Conservation (phyloP, 2,113 vertebrate genomes). For the Platycercus adscitus region DNA sequence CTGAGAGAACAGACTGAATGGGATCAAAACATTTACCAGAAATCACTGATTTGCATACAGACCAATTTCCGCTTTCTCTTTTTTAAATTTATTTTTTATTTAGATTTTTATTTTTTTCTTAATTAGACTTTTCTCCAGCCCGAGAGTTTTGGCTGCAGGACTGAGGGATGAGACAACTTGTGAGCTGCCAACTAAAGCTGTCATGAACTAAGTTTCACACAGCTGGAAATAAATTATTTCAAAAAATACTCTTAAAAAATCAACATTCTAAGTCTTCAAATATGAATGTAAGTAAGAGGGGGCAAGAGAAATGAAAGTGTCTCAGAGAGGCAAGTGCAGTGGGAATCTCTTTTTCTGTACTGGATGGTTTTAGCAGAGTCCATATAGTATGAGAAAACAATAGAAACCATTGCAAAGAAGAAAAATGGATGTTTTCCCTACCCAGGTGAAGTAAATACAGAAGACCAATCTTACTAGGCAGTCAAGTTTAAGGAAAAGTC, state of each 20-base stretch:
- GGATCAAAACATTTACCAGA: not conserved
- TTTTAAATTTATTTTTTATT: not conserved
- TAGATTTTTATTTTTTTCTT: not conserved
- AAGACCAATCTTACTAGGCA: slow-evolving; percentile 14
- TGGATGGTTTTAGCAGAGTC: not conserved
- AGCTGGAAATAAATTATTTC: not conserved
- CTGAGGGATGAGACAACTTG: not conserved
- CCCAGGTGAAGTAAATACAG: slow-evolving; percentile 38
- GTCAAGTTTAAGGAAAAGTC: not conserved
- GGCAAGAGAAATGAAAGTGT: not conserved
- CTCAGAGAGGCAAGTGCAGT: not conserved
- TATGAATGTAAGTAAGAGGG: not conserved
- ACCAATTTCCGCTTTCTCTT: not conserved
- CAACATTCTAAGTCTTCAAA: not conserved
- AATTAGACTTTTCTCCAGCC: not conserved
- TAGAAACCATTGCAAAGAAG: not conserved
- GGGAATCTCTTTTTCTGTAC: not conserved
- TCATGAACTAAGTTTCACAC: not conserved
- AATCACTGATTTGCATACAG: not conserved
- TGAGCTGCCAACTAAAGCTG: not conserved
- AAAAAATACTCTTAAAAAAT: not conserved
- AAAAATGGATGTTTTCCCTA: slow-evolving; percentile 12
- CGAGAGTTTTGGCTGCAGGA: not conserved
- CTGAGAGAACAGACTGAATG: not conserved
- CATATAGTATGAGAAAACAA: not conserved